Evolutionary conservation across 2,113 vertebrate genomes (phyloP), one percentile per base, ranked within the genome.

Genomic region (Grallaria varia): DNA sequence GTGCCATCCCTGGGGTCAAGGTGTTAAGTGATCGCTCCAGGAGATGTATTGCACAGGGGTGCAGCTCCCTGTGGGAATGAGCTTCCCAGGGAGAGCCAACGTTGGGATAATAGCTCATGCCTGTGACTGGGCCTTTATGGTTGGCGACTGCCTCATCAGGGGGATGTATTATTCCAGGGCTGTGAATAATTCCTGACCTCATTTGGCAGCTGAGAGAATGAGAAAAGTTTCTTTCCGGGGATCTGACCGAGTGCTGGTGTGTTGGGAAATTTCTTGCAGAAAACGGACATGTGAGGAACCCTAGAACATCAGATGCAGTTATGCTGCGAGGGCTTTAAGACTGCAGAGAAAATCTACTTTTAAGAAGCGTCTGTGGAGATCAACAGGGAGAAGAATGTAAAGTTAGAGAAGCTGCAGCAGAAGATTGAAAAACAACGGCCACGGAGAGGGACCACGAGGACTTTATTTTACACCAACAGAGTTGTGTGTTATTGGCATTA

Each of bases 1-100:
- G 81, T 33, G 27, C 39, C 0, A 6, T 92, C 91, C 89, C 75
- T 39, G 66, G 73, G 82, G 74, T 55, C 2, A 11, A 68, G 68
- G 95, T 19, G 5, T 59, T 67, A 40, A 76, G 89, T 2, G 42
- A 84, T 84, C 2, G 0, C 37, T 93, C 60, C 87, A 10, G 40
- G 87, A 89, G 87, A 90, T 56, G n/a, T 52, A 76, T 79, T 85
- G 90, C 95, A 52, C 21, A n/a, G 8, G 47, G 84, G 74, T 49
- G 90, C 90, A 82, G 85, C 31, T 95, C 84, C 84, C 63, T 40
- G 79, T 90, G 92, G 87, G 87, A 94, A 94, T 91, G 66, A 94
- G 58, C 71, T 77, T 78, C 78, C 84, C 19, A 3, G 47, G 89
- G 90, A 87, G 66, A 76, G 56, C 77, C 55, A 62, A 25, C 0